phyloP scores from a whole-genome alignment of 2,888 invertebrate genomes.

The Agonopterix subpropinquella region DNA sequence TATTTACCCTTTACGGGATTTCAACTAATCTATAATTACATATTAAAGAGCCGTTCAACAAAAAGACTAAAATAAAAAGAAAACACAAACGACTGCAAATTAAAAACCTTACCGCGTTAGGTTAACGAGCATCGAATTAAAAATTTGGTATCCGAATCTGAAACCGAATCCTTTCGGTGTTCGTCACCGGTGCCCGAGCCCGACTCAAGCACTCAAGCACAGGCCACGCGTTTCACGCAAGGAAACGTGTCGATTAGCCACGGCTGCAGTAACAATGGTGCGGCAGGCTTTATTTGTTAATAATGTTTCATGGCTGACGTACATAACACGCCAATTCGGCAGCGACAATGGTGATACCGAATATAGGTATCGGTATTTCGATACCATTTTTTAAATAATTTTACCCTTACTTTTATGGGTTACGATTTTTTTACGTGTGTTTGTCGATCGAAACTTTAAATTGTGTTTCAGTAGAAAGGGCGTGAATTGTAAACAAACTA shows the following conservation, averaged over 20 bases:
- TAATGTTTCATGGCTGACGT: slow-evolving; percentile 57
- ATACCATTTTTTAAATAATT: not conserved
- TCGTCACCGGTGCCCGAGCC: slow-evolving; percentile 15
- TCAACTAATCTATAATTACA: too few species aligned
- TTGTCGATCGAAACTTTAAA: too few species aligned
- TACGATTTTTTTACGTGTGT: too few species aligned
- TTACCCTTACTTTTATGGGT: too few species aligned
- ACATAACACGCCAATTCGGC: slow-evolving; percentile 54
- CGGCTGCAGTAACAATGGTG: slow-evolving; percentile 49
- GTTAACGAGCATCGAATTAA: slow-evolving; percentile 35
- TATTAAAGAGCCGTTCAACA: too few species aligned
- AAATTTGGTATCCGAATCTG: slow-evolving; percentile 42
- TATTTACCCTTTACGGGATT: too few species aligned
- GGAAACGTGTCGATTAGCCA: slow-evolving; percentile 45
- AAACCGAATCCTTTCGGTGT: slow-evolving; percentile 20
- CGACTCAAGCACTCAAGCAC: too few species aligned
- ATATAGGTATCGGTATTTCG: not conserved
- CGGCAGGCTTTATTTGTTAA: slow-evolving; percentile 64
- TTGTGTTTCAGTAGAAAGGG: too few species aligned
- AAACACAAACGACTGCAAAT: too few species aligned
- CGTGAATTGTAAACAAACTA: too few species aligned
- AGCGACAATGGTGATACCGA: slow-evolving; percentile 11
- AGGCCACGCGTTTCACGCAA: slow-evolving; percentile 42
- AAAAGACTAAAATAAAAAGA: too few species aligned
- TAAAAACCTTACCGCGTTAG: slow-evolving; percentile 9